phyloP scores from a whole-genome alignment of 2,797 vertebrate genomes.

The Xerus rutilus region DNA sequence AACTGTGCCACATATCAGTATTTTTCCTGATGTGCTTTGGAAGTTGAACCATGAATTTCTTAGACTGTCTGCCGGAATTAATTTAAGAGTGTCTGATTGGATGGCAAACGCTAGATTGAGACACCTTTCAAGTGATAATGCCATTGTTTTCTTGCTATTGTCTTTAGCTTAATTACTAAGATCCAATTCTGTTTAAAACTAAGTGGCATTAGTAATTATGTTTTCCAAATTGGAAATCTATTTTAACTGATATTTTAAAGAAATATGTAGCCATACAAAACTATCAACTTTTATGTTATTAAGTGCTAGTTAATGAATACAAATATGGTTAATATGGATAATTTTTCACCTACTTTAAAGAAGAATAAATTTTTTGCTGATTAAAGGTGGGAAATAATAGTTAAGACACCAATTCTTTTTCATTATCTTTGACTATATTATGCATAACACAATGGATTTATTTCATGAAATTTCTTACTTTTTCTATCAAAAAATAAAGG shows the following conservation, averaged over 20 bases:
- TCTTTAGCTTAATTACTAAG: background rate
- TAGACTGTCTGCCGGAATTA: background rate
- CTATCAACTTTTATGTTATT: background rate
- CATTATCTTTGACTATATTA: slow-evolving; percentile 9
- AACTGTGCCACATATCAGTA: background rate
- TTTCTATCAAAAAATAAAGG: background rate
- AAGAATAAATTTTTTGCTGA: slow-evolving; percentile 23
- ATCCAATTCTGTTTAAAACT: slow-evolving; percentile 11
- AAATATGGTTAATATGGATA: slow-evolving; percentile 28
- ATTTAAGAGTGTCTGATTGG: background rate
- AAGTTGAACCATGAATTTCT: background rate
- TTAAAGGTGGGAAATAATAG: slow-evolving; percentile 24
- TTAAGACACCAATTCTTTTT: background rate
- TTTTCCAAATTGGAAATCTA: slow-evolving; percentile 52
- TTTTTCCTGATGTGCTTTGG: background rate
- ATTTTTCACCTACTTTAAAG: background rate
- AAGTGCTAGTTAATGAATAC: background rate
- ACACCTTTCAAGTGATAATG: background rate
- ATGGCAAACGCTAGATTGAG: background rate
- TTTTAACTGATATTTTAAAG: slow-evolving; percentile 41
- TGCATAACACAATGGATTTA: background rate
- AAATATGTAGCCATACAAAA: background rate
- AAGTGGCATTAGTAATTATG: background rate
- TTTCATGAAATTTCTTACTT: slow-evolving; percentile 31
- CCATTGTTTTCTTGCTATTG: background rate